Conservation (phyloP, 2,113 vertebrate species). For the Ciconia boyciana region DNA sequence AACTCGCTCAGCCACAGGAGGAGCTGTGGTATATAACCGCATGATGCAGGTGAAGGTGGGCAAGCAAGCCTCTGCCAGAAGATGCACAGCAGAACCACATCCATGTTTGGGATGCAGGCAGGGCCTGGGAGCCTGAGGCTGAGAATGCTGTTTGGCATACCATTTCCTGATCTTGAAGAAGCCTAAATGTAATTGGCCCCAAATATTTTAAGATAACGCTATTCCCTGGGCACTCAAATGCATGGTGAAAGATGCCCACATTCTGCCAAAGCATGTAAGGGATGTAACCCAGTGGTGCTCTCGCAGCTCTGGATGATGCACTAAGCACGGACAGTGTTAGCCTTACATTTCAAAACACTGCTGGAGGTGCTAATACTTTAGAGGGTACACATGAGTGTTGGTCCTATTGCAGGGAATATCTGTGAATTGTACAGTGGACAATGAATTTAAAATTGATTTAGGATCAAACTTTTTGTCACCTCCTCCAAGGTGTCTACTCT, state of each 20-base stretch:
- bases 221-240: neutral
- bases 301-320: fast-evolving
- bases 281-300: neutral
- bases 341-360: neutral
- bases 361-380: neutral
- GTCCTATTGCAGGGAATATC: neutral
- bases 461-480: neutral
- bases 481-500: neutral
- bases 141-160: neutral
- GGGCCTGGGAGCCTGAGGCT: neutral
- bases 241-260: neutral
- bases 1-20: neutral
- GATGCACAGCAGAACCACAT: neutral
- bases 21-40: neutral
- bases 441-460: neutral
- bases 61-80: neutral
- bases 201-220: neutral
- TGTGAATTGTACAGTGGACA: neutral
- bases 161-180: neutral
- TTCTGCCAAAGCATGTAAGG: neutral
- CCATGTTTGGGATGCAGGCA: neutral
- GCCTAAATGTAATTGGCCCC: neutral
- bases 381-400: neutral
- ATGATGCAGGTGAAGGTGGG: fast-evolving
- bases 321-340: neutral